These are phyloP conservation scores for Acanthaster planci DNA, from an alignment of 35 echinoderm and acorn worm species.

Conservation along the genomic window DNA sequence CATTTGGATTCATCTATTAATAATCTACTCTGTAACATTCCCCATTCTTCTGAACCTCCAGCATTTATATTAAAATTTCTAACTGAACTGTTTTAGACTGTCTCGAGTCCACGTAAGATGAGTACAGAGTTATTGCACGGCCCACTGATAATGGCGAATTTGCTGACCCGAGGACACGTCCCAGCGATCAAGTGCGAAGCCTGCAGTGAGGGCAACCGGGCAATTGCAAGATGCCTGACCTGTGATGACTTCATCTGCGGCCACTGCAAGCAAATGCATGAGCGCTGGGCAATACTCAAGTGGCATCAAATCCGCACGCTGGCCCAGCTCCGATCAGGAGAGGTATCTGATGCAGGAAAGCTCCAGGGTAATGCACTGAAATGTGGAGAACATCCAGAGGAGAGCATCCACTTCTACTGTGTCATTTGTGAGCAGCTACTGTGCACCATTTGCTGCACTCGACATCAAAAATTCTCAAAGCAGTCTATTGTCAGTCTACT, in stretches of 20 bases:
- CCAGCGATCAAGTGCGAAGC: neutral
- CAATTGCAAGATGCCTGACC: neutral
- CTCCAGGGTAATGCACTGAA: neutral
- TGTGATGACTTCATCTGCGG: neutral
- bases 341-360: neutral
- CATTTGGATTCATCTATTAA: too few relatives aligned
- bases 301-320: neutral
- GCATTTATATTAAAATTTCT: too few relatives aligned
- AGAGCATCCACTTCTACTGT: neutral
- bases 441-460: neutral
- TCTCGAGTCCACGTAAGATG: too few relatives aligned
- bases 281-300: neutral
- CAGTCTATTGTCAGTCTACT: neutral
- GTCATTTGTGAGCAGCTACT: neutral
- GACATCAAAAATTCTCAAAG: neutral
- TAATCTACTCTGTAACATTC: too few relatives aligned
- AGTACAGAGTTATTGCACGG: neutral
- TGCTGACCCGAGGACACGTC: neutral
- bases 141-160: neutral
- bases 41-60: too few relatives aligned
- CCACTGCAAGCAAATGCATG: neutral
- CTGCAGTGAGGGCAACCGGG: neutral
- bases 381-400: too few relatives aligned
- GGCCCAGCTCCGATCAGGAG: neutral
- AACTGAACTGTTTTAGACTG: too few relatives aligned